Conservation (phyloP, 2,113 vertebrate species). For the Typhlomys cinereus region DNA sequence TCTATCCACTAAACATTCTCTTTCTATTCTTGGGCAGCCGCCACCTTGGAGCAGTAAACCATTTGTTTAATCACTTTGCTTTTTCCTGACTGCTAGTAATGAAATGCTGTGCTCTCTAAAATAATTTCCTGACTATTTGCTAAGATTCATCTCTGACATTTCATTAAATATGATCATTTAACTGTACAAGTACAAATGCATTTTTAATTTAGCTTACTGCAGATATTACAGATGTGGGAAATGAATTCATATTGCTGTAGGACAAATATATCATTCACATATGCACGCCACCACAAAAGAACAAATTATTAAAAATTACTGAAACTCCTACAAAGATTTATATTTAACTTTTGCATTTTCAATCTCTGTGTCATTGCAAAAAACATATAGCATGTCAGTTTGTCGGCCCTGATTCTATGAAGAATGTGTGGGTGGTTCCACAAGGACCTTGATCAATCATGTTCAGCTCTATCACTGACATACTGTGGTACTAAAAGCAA, state of each 20-base stretch:
- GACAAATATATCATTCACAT: slow-evolving; percentile 91
- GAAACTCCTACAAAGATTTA: slow-evolving; percentile 91
- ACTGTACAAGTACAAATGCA: slow-evolving; percentile 93
- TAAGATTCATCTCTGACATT: slow-evolving; percentile 92
- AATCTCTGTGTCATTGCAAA: slow-evolving; percentile 78
- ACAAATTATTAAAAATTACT: slow-evolving; percentile 92
- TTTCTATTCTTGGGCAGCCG: neutral
- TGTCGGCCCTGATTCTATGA: slow-evolving; percentile 79
- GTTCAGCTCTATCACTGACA: slow-evolving; percentile 47
- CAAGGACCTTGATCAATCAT: slow-evolving; percentile 72
- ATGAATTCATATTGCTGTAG: slow-evolving; percentile 91
- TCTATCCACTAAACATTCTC: neutral
- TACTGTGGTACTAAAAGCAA: neutral
- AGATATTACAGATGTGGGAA: slow-evolving; percentile 91
- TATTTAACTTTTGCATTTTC: slow-evolving; percentile 89
- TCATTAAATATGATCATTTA: slow-evolving; percentile 94
- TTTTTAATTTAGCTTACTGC: slow-evolving; percentile 93
- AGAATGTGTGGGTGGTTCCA: slow-evolving; percentile 74
- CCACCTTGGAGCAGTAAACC: slow-evolving; percentile 75
- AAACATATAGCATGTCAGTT: slow-evolving; percentile 82
- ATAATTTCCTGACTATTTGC: slow-evolving; percentile 91
- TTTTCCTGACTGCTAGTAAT: slow-evolving; percentile 84
- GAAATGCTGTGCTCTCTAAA: slow-evolving; percentile 88
- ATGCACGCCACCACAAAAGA: slow-evolving; percentile 86
- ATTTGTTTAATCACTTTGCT: slow-evolving; percentile 87